phyloP scores from a whole-genome alignment of 1,140 invertebrate species.

The Lethocerus indicus region DNA sequence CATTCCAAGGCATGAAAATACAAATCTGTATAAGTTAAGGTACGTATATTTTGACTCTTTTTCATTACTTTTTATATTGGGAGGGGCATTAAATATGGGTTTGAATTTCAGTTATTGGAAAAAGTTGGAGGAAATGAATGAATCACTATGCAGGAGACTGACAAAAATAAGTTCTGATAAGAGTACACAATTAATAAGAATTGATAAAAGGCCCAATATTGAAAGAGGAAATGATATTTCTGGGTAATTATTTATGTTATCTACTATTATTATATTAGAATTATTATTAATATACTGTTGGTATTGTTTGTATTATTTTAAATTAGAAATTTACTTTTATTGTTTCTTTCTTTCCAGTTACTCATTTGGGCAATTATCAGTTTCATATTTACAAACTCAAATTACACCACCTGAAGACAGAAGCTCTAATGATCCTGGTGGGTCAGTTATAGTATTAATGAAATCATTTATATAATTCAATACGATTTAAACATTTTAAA shows the following conservation, averaged over 20 bases:
- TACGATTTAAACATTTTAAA: too few relatives aligned
- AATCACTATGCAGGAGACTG: conserved; percentile 26
- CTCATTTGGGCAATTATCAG: conserved; percentile 27
- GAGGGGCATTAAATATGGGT: not conserved
- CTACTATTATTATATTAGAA: conserved; percentile 15
- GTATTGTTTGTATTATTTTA: too few relatives aligned
- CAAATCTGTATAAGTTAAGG: conserved; percentile 1
- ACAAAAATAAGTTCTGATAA: conserved; percentile 7
- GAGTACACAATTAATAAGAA: conserved; percentile 7
- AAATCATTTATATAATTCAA: too few relatives aligned
- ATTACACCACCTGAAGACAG: conserved; percentile 12
- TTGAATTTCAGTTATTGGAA: conserved; percentile 18
- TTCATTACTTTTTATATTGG: not conserved
- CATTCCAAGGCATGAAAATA: conserved; percentile 14
- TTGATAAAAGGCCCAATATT: conserved; percentile 18
- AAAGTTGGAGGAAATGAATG: conserved; percentile 26
- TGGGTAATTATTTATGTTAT: conserved; percentile 12
- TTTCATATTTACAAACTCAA: conserved; percentile 22
- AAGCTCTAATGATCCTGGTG: conserved; percentile 2
- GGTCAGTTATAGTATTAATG: not conserved
- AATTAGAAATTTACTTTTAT: conserved; percentile 15
- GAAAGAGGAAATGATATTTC: conserved; percentile 17
- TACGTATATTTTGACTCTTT: conserved; percentile 1
- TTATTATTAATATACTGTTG: too few relatives aligned
- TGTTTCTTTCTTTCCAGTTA: conserved; percentile 21